Evolutionary conservation across 1,140 invertebrate genomes (phyloP), one percentile per base, ranked within the genome.

Genomic region (Megalopta genalis): DNA sequence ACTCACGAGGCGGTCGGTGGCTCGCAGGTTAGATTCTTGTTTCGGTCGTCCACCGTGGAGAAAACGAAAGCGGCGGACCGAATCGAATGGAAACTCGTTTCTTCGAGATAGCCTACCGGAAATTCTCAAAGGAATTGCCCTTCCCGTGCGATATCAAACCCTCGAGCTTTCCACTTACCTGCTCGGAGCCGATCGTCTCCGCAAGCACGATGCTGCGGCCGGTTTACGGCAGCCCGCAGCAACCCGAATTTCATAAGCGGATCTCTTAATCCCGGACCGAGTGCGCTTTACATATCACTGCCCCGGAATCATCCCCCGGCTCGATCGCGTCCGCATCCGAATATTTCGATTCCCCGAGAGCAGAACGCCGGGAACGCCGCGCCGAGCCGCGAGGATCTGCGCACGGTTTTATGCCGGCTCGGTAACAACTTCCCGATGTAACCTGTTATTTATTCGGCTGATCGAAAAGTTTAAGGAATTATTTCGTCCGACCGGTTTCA

Each of bases 11-110:
- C n/a, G n/a, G n/a, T n/a, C n/a, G n/a, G 49, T 21, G 16, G 49
- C 10, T 32, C 57, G 18, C 27, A 69, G 25, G n/a, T 66, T 64
- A 71, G 83, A 71, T 76, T 62, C 68, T 52, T 69, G 64, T 83
- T 70, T 78, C 74, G 78, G 42, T 69, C 70, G 76, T 81, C 80
- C 73, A 59, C 54, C 85, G 62, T 54, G 60, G 54, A 62, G 65
- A 73, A 70, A 81, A 79, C 76, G 85, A 79, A 67, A 62, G 72
- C 71, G 70, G 60, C 83, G 67, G 66, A 86, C 79, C 86, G 85
- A 86, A 83, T 87, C 81, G 84, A 89, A 88, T 86, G 78, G 87
- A 88, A 88, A 82, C 85, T 89, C 87, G 88, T 89, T 89, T 84
- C 84, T 82, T 77, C 65, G 84, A 69, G 86, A 84, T 88, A 84